Evolutionary conservation across 2,113 vertebrate genomes (phyloP).

Genomic region (Bostrychus sinensis): DNA sequence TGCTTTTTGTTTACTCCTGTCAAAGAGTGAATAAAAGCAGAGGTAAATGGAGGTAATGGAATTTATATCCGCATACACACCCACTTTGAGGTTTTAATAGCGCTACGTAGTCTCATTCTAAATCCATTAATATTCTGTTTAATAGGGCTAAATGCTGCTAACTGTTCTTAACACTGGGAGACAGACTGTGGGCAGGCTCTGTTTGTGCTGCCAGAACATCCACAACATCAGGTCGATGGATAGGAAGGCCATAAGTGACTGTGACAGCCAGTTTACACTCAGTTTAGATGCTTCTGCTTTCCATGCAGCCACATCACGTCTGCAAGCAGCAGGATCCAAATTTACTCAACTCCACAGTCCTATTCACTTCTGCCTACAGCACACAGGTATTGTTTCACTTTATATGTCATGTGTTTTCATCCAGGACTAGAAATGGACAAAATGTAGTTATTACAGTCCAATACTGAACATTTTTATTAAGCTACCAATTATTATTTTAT

Average conservation of each 20-base stretch:
- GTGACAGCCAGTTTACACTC: conserved; percentile 68
- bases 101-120: conserved; percentile 57
- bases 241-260: conserved; percentile 54
- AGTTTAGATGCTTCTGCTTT: conserved; percentile 56
- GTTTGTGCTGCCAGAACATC: conserved; percentile 69
- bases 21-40: conserved; percentile 69
- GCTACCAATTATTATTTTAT: too few relatives aligned
- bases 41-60: conserved; percentile 77
- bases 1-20: conserved; percentile 75
- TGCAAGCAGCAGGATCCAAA: conserved; percentile 46
- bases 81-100: conserved; percentile 74
- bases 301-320: conserved; percentile 42
- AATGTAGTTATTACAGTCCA: background rate
- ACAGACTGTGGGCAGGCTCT: conserved; percentile 55
- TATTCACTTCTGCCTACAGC: conserved; percentile 8
- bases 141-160: conserved; percentile 67
- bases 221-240: conserved; percentile 68
- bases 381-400: conserved; percentile 5
- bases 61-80: conserved; percentile 55
- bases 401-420: background rate
- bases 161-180: conserved; percentile 64
- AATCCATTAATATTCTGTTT: conserved; percentile 73
- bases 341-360: conserved; percentile 23
- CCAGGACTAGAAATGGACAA: background rate
- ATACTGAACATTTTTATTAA: too few relatives aligned